Conservation (phyloP, 2,113 vertebrate genomes). For the Lophotis ruficrista region DNA sequence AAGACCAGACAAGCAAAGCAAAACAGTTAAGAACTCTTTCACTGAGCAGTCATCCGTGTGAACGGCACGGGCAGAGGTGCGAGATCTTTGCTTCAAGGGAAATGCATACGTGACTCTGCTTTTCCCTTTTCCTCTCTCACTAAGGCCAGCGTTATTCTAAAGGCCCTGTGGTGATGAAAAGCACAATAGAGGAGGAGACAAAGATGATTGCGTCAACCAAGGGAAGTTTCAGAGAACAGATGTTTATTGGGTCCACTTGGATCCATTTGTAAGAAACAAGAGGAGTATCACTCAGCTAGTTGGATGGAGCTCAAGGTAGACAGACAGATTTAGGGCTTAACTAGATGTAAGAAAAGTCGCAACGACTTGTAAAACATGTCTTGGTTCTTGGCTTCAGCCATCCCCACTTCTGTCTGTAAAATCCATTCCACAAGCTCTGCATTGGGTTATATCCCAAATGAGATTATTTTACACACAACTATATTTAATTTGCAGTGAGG, state of each 20-base stretch:
- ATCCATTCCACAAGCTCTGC: background rate
- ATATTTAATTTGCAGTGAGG: conserved; percentile 40
- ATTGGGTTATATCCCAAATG: background rate
- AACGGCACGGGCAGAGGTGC: background rate
- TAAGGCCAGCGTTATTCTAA: background rate
- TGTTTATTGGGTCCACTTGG: background rate
- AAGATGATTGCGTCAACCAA: background rate
- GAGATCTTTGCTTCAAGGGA: background rate
- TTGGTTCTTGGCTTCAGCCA: background rate
- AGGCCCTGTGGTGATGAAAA: background rate
- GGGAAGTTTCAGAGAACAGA: background rate
- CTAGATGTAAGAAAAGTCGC: background rate
- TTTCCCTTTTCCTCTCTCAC: background rate
- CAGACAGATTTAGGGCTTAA: background rate
- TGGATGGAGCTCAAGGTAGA: background rate
- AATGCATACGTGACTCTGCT: background rate
- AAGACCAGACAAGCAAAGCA: background rate
- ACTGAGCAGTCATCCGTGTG: background rate
- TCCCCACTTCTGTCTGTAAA: background rate
- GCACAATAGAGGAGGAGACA: background rate
- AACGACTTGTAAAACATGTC: background rate
- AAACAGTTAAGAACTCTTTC: background rate
- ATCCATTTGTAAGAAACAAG: background rate
- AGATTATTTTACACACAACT: conserved; percentile 40
- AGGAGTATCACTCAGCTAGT: background rate